phyloP scores from a whole-genome alignment of 2,113 vertebrate species.

The Felis chaus region DNA sequence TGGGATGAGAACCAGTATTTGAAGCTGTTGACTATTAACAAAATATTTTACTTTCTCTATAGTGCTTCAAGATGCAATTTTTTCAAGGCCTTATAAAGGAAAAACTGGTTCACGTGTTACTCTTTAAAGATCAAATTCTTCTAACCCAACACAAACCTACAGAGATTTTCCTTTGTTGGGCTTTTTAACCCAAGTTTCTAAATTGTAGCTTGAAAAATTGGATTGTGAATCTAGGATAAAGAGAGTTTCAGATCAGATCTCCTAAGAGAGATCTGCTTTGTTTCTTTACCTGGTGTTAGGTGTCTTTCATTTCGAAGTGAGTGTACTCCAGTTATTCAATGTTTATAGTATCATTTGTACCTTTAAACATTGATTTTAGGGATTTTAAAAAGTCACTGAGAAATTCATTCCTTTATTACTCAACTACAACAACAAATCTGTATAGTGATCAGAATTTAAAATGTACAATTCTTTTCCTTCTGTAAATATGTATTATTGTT shows the following conservation, averaged over 20 bases:
- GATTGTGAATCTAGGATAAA: neutral
- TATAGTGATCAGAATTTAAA: slow-evolving; percentile 59
- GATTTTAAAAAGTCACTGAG: slow-evolving; percentile 39
- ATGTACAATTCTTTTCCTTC: slow-evolving; percentile 68
- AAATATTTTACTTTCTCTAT: neutral
- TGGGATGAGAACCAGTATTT: neutral
- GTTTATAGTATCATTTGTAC: slow-evolving; percentile 28
- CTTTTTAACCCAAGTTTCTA: neutral
- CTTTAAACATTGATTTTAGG: neutral
- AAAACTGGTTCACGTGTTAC: neutral
- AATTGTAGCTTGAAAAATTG: neutral
- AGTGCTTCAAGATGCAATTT: neutral
- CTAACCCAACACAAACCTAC: neutral
- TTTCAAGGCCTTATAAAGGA: neutral
- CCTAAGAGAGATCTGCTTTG: neutral
- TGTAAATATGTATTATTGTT: slow-evolving; percentile 68
- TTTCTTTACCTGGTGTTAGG: slow-evolving; percentile 18
- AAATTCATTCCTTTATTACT: slow-evolving; percentile 53
- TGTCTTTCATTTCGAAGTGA: slow-evolving; percentile 32
- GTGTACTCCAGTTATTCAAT: neutral
- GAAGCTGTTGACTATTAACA: neutral
- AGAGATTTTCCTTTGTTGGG: neutral
- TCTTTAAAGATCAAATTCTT: slow-evolving; percentile 6
- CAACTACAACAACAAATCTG: slow-evolving; percentile 19
- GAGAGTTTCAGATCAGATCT: neutral